Evolutionary conservation across 2,113 vertebrate species (phyloP).

Genomic region (Hystrix brachyura): DNA sequence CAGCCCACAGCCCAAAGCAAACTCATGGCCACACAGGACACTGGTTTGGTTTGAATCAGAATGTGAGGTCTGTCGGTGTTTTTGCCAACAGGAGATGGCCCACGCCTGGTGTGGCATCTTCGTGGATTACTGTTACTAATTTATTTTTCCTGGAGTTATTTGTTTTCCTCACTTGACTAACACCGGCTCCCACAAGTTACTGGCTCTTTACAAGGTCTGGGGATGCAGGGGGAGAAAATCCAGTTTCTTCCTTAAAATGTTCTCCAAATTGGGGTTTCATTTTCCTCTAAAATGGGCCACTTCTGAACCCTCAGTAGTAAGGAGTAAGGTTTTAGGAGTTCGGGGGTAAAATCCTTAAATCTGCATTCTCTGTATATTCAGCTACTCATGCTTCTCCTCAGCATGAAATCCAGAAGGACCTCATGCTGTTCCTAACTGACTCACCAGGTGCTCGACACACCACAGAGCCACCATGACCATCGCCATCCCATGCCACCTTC

Average conservation of each 20-base stretch:
- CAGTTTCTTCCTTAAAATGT: neutral
- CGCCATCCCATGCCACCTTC: neutral
- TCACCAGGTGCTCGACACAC: neutral
- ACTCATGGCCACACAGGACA: neutral
- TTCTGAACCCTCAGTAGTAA: neutral
- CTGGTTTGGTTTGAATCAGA: neutral
- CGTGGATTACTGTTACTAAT: neutral
- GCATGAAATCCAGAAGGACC: neutral
- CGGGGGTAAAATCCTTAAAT: conserved; percentile 21
- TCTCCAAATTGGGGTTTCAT: neutral
- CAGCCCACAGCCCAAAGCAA: neutral
- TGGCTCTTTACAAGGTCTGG: neutral
- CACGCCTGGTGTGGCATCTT: neutral
- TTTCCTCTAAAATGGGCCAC: neutral
- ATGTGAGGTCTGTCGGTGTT: neutral
- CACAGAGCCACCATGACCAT: neutral
- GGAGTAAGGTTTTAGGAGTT: neutral
- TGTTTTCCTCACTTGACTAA: neutral
- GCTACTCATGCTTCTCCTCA: neutral
- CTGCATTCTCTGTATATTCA: neutral
- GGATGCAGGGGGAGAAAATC: neutral
- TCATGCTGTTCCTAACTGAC: neutral
- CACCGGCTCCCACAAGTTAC: neutral
- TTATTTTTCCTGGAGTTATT: neutral
- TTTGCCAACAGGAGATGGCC: neutral